A percentile compares a stretch with the other conserved stretches of the same genome.
Conservation (phyloP, 2,888 invertebrate genomes). For the Biston stratarius region DNA sequence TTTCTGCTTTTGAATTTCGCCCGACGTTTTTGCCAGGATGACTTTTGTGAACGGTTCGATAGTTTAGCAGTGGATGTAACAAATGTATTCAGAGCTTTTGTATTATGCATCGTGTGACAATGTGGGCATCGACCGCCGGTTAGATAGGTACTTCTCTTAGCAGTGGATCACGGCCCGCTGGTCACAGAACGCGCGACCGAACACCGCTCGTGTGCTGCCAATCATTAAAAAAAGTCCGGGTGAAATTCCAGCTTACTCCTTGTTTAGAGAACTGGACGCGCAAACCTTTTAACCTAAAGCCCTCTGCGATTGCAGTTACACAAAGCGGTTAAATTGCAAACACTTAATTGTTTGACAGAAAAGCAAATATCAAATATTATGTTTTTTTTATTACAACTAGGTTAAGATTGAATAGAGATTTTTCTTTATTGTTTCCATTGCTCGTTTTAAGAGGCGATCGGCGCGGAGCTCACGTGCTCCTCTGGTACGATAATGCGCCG, state of each 20-base stretch:
- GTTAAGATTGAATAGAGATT: conserved; percentile 39
- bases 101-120: conserved; percentile 73
- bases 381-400: conserved; percentile 38
- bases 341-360: conserved; percentile 50
- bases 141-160: conserved; percentile 77
- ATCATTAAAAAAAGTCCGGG: conserved; percentile 80
- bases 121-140: conserved; percentile 62
- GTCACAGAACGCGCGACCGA: conserved; percentile 81
- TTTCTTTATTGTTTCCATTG: conserved; percentile 58
- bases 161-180: conserved; percentile 76
- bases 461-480: conserved; percentile 67
- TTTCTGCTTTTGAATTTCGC: conserved; percentile 43
- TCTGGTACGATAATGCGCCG: conserved; percentile 70
- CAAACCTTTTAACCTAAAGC: conserved; percentile 66
- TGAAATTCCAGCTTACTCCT: conserved; percentile 75
- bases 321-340: conserved; percentile 64
- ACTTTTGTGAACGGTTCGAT: conserved; percentile 59
- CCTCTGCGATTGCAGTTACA: conserved; percentile 60
- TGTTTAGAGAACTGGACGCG: conserved; percentile 66
- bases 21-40: conserved; percentile 47
- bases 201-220: conserved; percentile 83
- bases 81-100: conserved; percentile 64
- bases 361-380: conserved; percentile 41
- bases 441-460: conserved; percentile 68
- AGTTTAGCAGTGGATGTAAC: conserved; percentile 56